These are phyloP conservation scores for Semicossyphus pulcher DNA, from an alignment of 2,113 vertebrate genomes.

Conservation along the genomic window DNA sequence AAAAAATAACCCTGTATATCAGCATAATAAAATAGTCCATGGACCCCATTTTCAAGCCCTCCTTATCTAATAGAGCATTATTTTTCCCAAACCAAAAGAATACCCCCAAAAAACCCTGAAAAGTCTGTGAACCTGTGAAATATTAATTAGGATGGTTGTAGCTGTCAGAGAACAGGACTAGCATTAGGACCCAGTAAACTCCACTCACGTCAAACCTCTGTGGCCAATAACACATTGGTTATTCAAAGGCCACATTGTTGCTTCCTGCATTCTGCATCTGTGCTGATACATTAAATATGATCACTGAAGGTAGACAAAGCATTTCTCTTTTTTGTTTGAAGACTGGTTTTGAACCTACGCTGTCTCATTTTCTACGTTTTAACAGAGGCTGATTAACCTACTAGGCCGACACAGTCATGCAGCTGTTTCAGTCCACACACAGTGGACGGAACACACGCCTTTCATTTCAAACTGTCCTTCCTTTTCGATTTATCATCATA, in stretches of 20 bases:
- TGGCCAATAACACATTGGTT: conserved; percentile 52
- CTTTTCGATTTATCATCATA: background rate
- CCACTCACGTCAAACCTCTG: conserved; percentile 32
- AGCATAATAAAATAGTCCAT: no score
- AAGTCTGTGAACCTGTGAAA: no score
- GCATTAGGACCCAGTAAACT: conserved; percentile 62
- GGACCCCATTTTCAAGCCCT: no score
- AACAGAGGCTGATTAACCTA: background rate
- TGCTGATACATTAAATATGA: conserved; percentile 10
- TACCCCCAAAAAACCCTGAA: no score
- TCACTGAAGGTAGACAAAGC: conserved; percentile 28
- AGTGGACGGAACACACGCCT: background rate
- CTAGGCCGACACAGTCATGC: background rate
- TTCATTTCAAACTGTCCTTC: background rate
- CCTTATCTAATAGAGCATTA: no score
- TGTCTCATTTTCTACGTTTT: background rate
- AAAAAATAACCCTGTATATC: no score
- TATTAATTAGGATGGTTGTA: background rate
- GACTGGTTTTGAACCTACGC: background rate
- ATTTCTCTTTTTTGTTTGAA: background rate
- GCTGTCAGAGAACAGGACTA: rapidly evolving
- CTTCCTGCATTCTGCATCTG: conserved; percentile 69
- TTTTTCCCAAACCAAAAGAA: no score
- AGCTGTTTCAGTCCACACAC: background rate
- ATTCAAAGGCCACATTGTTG: conserved; percentile 53